Evolutionary conservation across 2,797 vertebrate genomes (phyloP), one percentile per base, ranked within the genome.

Genomic region (Epinephelus coioides): DNA sequence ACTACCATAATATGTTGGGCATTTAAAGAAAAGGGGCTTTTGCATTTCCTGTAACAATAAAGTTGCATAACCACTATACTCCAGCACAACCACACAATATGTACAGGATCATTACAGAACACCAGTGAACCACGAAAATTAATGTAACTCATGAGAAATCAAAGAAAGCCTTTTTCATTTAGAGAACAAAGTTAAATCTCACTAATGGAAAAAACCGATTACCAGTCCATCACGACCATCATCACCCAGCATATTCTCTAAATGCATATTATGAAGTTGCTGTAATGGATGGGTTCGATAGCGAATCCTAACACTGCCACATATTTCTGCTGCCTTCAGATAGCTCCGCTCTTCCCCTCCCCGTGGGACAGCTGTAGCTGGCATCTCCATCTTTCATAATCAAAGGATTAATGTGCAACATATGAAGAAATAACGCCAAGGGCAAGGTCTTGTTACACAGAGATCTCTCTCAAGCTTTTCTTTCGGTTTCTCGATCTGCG

Each of bases 331-430:
- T 74, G 62, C 46, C 71, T 80, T 73, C 77, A 79, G 69, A 84
- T 71, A 85, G 77, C 78, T 43, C 43, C 21, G 65, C 47, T 70
- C 68, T 68, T 70, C 64, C 64, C 81, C 59, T 66, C 61, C 78
- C 83, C 5, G 67, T 81, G 82, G 69, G 78, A 91, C 71, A 77
- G 65, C 82, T 79, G 80, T 34, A 79, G 79, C 71, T 88, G 77
- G 86, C 85, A 83, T 91, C 79, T 84, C 65, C 49, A 59, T 84
- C 74, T 89, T 90, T 88, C 86, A 92, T 92, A 91, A 93, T 92
- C 88, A 90, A 79, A 77, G 78, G 82, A 91, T 94, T 86, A 92
- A 82, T 75, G 81, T 78, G 79, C 74, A 93, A 84, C 91, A 83
- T 83, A 81, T 86, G 78, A 91, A 82, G 88, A 89, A 83, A 85